Conservation (phyloP, 2,888 invertebrate species). For the Agrochola litura region DNA sequence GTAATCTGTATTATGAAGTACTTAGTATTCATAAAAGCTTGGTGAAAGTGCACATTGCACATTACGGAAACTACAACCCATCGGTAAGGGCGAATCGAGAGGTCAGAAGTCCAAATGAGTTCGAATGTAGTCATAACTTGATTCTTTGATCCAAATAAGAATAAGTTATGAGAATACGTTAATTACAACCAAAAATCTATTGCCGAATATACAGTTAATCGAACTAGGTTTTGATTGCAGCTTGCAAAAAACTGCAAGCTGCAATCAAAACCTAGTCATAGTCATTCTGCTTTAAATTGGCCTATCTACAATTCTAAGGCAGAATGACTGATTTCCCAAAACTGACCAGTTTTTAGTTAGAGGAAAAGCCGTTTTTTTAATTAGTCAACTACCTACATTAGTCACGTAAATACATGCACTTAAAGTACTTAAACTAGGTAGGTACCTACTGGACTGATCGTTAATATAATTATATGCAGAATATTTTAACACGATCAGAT, state of each 20-base stretch:
- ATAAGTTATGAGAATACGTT: too few species aligned
- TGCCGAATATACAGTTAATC: not conserved
- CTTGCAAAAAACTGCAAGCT: not conserved
- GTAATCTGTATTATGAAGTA: constrained; percentile 25
- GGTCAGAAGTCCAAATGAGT: constrained; percentile 10
- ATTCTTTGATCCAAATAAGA: not conserved
- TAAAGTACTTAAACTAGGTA: not conserved
- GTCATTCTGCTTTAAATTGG: too few species aligned
- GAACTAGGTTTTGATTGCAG: not conserved
- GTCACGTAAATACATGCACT: not conserved
- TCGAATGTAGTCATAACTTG: not conserved
- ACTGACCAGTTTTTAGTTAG: not conserved
- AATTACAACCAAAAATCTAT: not conserved
- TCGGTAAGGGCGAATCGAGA: constrained; percentile 25
- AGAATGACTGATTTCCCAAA: constrained; percentile 2
- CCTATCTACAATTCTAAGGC: not conserved
- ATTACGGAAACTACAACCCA: constrained; percentile 14
- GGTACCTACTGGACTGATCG: not conserved
- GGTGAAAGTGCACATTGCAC: constrained; percentile 34
- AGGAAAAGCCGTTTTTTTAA: not conserved
- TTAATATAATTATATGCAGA: not conserved
- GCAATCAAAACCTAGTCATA: too few species aligned
- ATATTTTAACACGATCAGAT: constrained; percentile 25
- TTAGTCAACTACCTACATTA: not conserved
- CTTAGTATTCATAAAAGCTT: constrained; percentile 28